Percentiles rank a stretch among this genome's conserved stretches.
phyloP scores from a whole-genome alignment of 2,888 invertebrate genomes.

The Liposcelis brunnea region DNA sequence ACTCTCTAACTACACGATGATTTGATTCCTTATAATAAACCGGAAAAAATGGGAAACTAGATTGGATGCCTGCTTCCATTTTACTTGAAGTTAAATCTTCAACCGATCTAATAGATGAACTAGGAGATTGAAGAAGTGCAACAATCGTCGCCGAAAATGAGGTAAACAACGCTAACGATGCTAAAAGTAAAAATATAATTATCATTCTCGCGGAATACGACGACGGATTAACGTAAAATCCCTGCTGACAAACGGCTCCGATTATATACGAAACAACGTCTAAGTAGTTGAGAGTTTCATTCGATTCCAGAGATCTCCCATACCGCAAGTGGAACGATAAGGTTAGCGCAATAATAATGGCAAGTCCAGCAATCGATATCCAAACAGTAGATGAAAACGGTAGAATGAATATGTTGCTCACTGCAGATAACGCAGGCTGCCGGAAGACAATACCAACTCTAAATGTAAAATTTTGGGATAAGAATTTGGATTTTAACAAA shows the following conservation, averaged over 20 bases:
- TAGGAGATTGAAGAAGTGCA: slow-evolving; percentile 52
- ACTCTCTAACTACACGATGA: slow-evolving; percentile 40
- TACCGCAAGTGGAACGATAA: too few species aligned
- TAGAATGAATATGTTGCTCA: slow-evolving; percentile 49
- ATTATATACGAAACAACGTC: too few species aligned
- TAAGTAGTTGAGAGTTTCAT: background rate
- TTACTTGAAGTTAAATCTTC: slow-evolving; percentile 46
- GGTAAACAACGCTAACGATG: slow-evolving; percentile 51
- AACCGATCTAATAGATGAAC: slow-evolving; percentile 43
- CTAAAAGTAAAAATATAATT: slow-evolving; percentile 41
- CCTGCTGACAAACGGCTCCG: slow-evolving; percentile 22
- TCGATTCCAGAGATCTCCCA: slow-evolving; percentile 8
- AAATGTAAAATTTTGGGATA: slow-evolving; percentile 10
- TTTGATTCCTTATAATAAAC: slow-evolving; percentile 34
- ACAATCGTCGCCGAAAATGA: slow-evolving; percentile 64
- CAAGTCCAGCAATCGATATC: slow-evolving; percentile 32
- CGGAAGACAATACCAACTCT: slow-evolving; percentile 51
- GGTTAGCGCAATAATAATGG: slow-evolving; percentile 9
- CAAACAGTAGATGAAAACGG: slow-evolving; percentile 51
- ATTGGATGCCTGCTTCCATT: slow-evolving; percentile 43
- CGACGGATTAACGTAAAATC: slow-evolving; percentile 30
- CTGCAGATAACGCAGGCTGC: slow-evolving; percentile 50
- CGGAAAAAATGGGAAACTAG: too few species aligned
- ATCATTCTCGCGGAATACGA: slow-evolving; percentile 39
- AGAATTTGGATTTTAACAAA: background rate